Evolutionary conservation across 2,113 vertebrate species (phyloP), one percentile per base, ranked within the genome.

Genomic region (Psophia crepitans): DNA sequence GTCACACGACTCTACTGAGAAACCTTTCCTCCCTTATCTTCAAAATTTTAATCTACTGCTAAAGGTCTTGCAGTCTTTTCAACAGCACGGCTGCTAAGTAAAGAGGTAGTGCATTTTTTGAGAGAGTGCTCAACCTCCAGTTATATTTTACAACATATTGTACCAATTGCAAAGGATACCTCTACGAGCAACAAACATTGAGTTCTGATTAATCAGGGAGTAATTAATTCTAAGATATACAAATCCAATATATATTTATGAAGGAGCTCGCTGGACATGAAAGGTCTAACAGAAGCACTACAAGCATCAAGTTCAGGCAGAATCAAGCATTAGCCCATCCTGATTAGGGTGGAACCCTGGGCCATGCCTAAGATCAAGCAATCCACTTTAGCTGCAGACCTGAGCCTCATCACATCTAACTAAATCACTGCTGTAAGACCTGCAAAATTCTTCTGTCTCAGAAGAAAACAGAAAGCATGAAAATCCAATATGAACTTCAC

Each of bases 1-100:
- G 33, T 69, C 87, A 60, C 1, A 0, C 17, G 33, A 35, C 15
- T 71, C 16, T 51, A 8, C 27, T 0, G 0, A 84, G 60, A 78
- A 89, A 58, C 4, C 3, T 93, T 80, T 85, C 18, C 28, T 77
- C 27, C 16, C 37, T 49, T 5, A 8, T 66, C 71, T 49, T 94
- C n/a, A 77, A 64, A 61, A 61, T 46, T 80, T 53, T 73, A 64
- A 74, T 70, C 15, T 80, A n/a, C 14, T 46, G 12, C 15, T 39
- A 54, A 87, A 66, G 11, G 6, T 26, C 90, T 87, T 91, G 18
- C 41, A 27, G 15, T 64, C 46, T 86, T 30, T 74, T 74, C n/a
- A 44, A 20, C 0, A 7, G 17, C 13, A 49, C 1, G 2, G 14
- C 30, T 84, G 17, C 66, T 61, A 37, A 17, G 8, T n/a, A 37